Evolutionary conservation across 2,888 invertebrate genomes (phyloP).

Genomic region (Watsonalla cultraria): DNA sequence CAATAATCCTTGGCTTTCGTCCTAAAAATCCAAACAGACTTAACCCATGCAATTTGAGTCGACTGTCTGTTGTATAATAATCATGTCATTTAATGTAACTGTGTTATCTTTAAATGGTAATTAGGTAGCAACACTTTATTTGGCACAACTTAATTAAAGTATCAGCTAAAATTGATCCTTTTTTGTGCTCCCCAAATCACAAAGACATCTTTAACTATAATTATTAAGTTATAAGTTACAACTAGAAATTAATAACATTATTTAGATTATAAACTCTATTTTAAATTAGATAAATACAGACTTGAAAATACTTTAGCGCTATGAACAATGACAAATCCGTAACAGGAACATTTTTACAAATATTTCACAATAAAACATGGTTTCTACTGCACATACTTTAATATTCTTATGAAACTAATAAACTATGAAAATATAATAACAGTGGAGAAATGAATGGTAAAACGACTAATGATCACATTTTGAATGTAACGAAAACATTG

Average conservation of each 20-base stretch:
- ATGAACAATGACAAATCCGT: slow-evolving; percentile 57
- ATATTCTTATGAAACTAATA: background rate
- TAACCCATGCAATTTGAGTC: too few species aligned
- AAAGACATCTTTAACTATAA: slow-evolving; percentile 12
- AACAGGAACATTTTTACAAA: slow-evolving; percentile 55
- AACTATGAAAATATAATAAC: background rate
- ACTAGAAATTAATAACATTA: slow-evolving; percentile 7
- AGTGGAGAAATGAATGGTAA: background rate
- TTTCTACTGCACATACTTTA: slow-evolving; percentile 18
- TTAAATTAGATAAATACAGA: slow-evolving; percentile 28
- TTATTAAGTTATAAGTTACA: slow-evolving; percentile 6
- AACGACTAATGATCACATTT: too few species aligned
- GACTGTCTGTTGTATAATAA: too few species aligned
- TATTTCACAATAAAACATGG: slow-evolving; percentile 23
- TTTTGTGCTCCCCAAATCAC: slow-evolving; percentile 55
- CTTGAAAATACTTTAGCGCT: slow-evolving; percentile 31
- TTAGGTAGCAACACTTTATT: slow-evolving; percentile 14
- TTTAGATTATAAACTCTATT: slow-evolving; percentile 10
- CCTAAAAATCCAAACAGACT: too few species aligned
- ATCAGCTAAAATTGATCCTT: slow-evolving; percentile 40
- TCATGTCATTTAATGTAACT: background rate
- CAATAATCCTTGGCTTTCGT: too few species aligned
- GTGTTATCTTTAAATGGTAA: background rate
- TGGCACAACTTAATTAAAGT: slow-evolving; percentile 39
- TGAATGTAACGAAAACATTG: too few species aligned